A percentile compares a stretch with the other conserved stretches of the same genome.
phyloP scores from a whole-genome alignment of 2,888 invertebrate species.

The Petrolisthes cinctipes region DNA sequence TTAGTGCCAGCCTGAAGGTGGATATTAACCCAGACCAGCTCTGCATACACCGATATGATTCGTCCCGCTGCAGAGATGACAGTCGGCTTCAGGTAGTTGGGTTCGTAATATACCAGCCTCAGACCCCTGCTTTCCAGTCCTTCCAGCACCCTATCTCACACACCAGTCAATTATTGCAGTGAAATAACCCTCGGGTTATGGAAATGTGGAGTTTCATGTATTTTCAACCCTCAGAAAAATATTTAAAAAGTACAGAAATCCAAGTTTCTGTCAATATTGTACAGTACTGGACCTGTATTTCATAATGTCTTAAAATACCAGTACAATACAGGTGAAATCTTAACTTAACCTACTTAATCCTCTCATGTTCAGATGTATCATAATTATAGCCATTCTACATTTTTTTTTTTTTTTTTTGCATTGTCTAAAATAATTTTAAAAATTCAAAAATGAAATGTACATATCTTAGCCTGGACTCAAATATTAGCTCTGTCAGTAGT shows the following conservation, averaged over 20 bases:
- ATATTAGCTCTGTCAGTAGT: too few relatives aligned
- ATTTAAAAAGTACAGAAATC: background rate
- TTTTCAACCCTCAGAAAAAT: background rate
- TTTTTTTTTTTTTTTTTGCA: too few relatives aligned
- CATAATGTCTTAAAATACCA: too few relatives aligned
- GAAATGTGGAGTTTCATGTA: background rate
- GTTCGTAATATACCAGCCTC: background rate
- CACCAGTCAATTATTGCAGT: background rate
- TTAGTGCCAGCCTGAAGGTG: background rate
- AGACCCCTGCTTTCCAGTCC: slow-evolving; percentile 4
- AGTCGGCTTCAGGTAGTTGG: background rate
- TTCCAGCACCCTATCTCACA: background rate
- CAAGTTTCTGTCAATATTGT: background rate
- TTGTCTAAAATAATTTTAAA: too few relatives aligned
- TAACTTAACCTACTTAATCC: too few relatives aligned
- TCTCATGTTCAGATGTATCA: too few relatives aligned
- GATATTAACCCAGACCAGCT: background rate
- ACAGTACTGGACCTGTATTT: background rate
- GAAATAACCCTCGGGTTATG: background rate
- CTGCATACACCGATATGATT: background rate
- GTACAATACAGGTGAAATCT: too few relatives aligned
- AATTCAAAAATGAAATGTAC: too few relatives aligned
- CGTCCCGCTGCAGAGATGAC: background rate
- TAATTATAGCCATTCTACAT: too few relatives aligned
- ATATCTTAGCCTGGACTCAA: too few relatives aligned